Percentiles rank a stretch among this genome's conserved stretches.
phyloP scores from a whole-genome alignment of 2,113 vertebrate genomes.

The Lamprologus callipterus region DNA sequence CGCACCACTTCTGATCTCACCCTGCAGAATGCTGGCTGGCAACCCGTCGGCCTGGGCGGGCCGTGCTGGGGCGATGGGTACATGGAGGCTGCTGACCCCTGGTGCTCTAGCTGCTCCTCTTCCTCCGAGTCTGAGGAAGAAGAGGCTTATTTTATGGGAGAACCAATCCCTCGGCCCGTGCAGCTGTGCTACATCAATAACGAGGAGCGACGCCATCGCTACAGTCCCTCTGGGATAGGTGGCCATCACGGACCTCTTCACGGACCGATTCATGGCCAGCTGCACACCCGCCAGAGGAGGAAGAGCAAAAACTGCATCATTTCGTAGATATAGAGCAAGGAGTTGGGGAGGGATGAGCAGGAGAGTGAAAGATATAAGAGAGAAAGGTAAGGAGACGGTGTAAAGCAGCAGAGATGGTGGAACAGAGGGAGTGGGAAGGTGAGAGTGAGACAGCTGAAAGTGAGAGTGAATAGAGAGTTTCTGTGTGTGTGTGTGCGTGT shows the following conservation, averaged over 20 bases:
- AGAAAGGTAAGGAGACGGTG: constrained; percentile 34
- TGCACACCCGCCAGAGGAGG: constrained; percentile 89
- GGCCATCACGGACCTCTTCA: constrained; percentile 74
- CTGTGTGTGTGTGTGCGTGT: neutral
- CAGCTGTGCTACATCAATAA: constrained; percentile 91
- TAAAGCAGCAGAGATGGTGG: constrained; percentile 26
- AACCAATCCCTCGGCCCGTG: constrained; percentile 88
- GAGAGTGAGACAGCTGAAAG: constrained; percentile 41
- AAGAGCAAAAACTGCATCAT: constrained; percentile 99
- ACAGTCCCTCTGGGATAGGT: constrained; percentile 78
- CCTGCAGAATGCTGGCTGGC: constrained; percentile 90
- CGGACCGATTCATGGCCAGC: constrained; percentile 75
- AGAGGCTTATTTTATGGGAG: constrained; percentile 91
- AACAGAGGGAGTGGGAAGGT: constrained; percentile 52
- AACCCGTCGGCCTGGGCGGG: constrained; percentile 73
- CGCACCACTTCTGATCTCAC: constrained; percentile 94
- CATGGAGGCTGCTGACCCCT: constrained; percentile 77
- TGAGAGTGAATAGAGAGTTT: constrained; percentile 9
- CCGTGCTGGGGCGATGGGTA: constrained; percentile 74
- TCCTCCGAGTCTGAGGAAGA: constrained; percentile 92
- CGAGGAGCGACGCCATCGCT: constrained; percentile 91
- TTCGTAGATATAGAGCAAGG: constrained; percentile 74
- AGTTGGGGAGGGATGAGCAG: constrained; percentile 40
- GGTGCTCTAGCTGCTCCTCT: constrained; percentile 96
- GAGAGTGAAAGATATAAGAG: constrained; percentile 47